Percentiles rank a stretch among this genome's conserved stretches.
Evolutionary conservation across 1,140 invertebrate species (phyloP).

Genomic region (Dreissena rostriformis): DNA sequence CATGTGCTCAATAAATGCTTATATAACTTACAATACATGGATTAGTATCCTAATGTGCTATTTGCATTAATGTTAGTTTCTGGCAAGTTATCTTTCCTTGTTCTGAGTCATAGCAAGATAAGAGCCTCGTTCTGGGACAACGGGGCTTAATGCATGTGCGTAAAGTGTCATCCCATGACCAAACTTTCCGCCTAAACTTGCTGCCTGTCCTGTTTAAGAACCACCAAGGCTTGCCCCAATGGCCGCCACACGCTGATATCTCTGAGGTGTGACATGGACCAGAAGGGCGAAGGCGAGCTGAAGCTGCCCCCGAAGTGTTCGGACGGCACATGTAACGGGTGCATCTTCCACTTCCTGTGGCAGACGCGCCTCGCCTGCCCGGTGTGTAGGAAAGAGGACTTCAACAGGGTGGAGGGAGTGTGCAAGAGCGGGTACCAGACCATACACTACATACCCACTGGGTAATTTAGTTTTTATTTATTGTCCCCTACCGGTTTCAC

Average conservation of each 20-base stretch:
- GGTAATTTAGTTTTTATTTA: slow-evolving; percentile 69
- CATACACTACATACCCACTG: slow-evolving; percentile 83
- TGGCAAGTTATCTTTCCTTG: too few relatives aligned
- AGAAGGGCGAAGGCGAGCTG: slow-evolving; percentile 79
- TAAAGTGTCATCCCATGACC: too few relatives aligned
- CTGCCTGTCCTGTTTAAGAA: slow-evolving; percentile 68
- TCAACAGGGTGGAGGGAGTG: slow-evolving; percentile 83
- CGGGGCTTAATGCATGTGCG: too few relatives aligned
- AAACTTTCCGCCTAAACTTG: too few relatives aligned
- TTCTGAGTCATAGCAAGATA: too few relatives aligned
- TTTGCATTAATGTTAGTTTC: too few relatives aligned
- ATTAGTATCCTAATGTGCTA: too few relatives aligned
- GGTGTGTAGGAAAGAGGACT: slow-evolving; percentile 81
- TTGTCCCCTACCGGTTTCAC: too few relatives aligned
- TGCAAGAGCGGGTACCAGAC: slow-evolving; percentile 83
- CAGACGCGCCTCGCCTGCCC: slow-evolving; percentile 83
- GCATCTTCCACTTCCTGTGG: slow-evolving; percentile 85
- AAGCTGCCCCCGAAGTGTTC: slow-evolving; percentile 83
- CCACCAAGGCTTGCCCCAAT: slow-evolving; percentile 83
- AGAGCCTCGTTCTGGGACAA: too few relatives aligned
- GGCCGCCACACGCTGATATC: slow-evolving; percentile 84
- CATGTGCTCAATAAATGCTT: too few relatives aligned
- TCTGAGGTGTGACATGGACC: slow-evolving; percentile 76
- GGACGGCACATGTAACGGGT: slow-evolving; percentile 86
- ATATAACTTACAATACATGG: too few relatives aligned